Evolutionary conservation across 2,888 invertebrate species (phyloP).

Genomic region (Eupsilia transversa): DNA sequence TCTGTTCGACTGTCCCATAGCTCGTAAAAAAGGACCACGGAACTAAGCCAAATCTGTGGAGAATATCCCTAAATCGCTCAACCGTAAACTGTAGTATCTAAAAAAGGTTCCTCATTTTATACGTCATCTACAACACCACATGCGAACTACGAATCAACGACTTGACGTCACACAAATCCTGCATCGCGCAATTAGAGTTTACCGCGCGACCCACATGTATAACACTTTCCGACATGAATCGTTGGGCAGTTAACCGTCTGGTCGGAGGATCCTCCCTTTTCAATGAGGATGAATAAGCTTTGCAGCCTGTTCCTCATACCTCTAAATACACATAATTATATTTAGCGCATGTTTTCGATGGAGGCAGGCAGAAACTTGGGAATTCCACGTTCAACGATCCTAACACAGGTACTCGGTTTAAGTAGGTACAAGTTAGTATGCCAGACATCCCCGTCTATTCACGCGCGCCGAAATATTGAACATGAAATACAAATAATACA

Average conservation of each 20-base stretch:
- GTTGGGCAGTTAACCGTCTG: too few species aligned
- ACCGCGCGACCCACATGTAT: too few species aligned
- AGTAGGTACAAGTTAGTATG: not conserved
- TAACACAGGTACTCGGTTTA: not conserved
- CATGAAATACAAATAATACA: not conserved
- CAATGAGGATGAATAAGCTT: too few species aligned
- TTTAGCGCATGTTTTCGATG: not conserved
- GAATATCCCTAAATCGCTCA: constrained; percentile 3
- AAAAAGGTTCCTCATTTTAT: too few species aligned
- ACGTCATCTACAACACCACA: too few species aligned
- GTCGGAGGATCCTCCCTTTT: too few species aligned
- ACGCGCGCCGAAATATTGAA: not conserved
- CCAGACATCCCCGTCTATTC: not conserved
- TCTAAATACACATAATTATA: not conserved
- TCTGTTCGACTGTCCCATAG: not conserved
- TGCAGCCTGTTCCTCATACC: too few species aligned
- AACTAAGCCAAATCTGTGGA: constrained; percentile 7
- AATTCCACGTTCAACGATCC: not conserved
- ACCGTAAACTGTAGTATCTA: constrained; percentile 4
- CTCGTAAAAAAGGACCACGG: constrained; percentile 9
- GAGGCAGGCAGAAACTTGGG: not conserved
- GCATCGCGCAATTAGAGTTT: too few species aligned
- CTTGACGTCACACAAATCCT: too few species aligned
- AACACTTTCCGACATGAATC: too few species aligned
- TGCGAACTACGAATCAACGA: too few species aligned